phyloP scores from a whole-genome alignment of 2,113 vertebrate species.

The Colaptes auratus region DNA sequence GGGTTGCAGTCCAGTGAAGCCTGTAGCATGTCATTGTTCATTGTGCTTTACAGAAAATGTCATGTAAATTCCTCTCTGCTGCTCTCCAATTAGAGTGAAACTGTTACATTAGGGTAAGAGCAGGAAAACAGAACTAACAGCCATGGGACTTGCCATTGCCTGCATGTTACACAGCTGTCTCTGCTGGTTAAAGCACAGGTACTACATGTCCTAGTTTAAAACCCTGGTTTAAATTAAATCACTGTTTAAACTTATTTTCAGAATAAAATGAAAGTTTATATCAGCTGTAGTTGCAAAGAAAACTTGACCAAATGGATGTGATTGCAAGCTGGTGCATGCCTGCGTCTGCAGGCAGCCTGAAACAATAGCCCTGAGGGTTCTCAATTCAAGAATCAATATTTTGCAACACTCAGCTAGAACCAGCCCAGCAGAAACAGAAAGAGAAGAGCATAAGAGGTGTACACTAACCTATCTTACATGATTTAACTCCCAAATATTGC shows the following conservation, averaged over 20 bases:
- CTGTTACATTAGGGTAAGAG: neutral
- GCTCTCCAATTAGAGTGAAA: neutral
- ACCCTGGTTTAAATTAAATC: neutral
- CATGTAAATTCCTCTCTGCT: neutral
- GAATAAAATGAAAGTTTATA: neutral
- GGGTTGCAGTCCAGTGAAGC: neutral
- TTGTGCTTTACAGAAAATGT: neutral
- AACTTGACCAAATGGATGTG: neutral
- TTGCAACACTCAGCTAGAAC: neutral
- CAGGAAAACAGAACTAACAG: neutral
- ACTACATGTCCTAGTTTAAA: neutral
- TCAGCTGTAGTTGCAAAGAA: neutral
- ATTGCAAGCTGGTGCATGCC: neutral
- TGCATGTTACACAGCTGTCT: neutral
- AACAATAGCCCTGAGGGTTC: neutral
- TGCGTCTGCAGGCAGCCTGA: neutral
- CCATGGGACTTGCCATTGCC: neutral
- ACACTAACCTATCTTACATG: neutral
- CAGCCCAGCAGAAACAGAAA: neutral
- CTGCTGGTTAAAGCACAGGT: neutral
- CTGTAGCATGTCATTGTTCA: neutral
- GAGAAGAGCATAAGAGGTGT: neutral
- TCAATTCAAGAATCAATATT: neutral
- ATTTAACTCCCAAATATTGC: neutral
- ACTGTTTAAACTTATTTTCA: neutral